Evolutionary conservation across 2,113 vertebrate genomes (phyloP), one percentile per base, ranked within the genome.

Genomic region (Salvator merianae): DNA sequence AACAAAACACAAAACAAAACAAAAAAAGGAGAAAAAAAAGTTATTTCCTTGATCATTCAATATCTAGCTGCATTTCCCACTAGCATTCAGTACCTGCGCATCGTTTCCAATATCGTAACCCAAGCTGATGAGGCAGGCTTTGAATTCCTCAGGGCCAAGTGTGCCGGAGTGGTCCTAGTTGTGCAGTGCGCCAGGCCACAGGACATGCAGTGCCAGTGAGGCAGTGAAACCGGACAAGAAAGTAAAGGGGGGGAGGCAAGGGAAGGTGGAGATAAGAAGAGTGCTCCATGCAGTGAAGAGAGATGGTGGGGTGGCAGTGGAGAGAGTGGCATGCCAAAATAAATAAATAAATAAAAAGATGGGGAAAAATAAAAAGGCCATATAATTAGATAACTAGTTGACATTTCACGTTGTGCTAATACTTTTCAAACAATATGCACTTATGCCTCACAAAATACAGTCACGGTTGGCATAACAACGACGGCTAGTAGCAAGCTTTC

Each of bases 61-160:
- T 80, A 93, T 94, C 94, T 94, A 89, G 32, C 87, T 70, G 63
- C 85, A 89, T 93, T 95, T 92, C 95, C 93, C 94, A 95, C 93
- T 93, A 95, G 92, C 91, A 93, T 91, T 90, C 68, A 97, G 96
- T 99, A 99, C 98, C 98, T 99, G 99, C 93, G 98, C 96, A 95
- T 99, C 98, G 96, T 99, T 99, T 97, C 97, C 98, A 97, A 99
- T 99, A 98, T 99, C 98, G 97, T 98, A 99, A 96, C 98, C 99
- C 97, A 99, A 97, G 97, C 98, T 99, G 98, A 99, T 99, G 97
- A 99, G 99, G 96, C 98, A 99, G 97, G 98, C 98, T 97, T 99
- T 99, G 97, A 99, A 99, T 92, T 99, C 99, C 95, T 99, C 99
- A 47, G 98, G 97, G 95, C 98, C 98, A 97, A 99, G 96, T 94